phyloP scores from a whole-genome alignment of 2,113 vertebrate genomes.

The Illadopsis cleaveri region DNA sequence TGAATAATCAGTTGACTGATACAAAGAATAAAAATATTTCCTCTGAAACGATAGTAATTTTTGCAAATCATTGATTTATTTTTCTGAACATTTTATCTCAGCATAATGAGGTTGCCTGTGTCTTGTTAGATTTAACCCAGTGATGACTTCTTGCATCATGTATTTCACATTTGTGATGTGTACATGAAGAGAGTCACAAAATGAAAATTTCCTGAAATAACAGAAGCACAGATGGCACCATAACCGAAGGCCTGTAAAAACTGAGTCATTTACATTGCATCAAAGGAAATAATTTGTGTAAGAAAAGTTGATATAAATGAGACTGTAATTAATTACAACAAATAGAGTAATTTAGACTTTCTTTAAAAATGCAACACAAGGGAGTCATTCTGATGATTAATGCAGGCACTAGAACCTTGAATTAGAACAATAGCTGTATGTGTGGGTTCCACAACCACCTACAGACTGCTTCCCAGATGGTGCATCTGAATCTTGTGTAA shows the following conservation, averaged over 20 bases:
- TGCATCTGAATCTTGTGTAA: not conserved
- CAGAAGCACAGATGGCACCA: not conserved
- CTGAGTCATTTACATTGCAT: not conserved
- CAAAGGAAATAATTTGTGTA: conserved; percentile 27
- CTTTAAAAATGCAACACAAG: not conserved
- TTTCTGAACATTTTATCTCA: not conserved
- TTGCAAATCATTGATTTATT: not conserved
- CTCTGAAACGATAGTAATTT: not conserved
- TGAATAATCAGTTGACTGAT: not conserved
- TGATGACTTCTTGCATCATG: not conserved
- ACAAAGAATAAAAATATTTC: not conserved
- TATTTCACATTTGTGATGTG: not conserved
- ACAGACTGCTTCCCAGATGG: conserved; percentile 24
- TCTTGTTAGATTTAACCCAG: not conserved
- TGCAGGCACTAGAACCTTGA: not conserved
- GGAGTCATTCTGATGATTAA: conserved; percentile 28
- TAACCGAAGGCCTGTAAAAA: not conserved
- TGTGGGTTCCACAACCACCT: not conserved
- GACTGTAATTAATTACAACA: conserved; percentile 24
- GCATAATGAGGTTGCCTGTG: not conserved
- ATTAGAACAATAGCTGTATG: not conserved
- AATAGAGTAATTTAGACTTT: conserved; percentile 11
- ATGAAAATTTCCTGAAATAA: conserved; percentile 23
- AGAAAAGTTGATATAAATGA: conserved; percentile 6
- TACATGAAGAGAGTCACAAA: not conserved